These are phyloP conservation scores for Polyommatus iphigenia DNA, from an alignment of 2,888 invertebrate species.

Conservation along the genomic window DNA sequence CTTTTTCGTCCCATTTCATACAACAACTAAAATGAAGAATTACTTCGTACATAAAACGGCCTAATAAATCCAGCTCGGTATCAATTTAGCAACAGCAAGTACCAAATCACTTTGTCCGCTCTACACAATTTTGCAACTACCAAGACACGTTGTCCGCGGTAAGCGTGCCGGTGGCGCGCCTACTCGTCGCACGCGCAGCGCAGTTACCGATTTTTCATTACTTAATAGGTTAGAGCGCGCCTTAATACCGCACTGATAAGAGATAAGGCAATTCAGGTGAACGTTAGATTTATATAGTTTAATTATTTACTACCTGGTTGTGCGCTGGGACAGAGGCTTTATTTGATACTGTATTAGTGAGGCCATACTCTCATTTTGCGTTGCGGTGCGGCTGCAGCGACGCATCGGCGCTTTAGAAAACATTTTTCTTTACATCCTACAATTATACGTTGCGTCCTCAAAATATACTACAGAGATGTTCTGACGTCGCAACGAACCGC, in stretches of 20 bases:
- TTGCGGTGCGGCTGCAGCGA: not conserved
- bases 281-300: constrained; percentile 20
- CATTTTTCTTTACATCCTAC: too few species aligned
- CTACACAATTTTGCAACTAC: constrained; percentile 48
- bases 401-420: too few species aligned
- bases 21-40: not conserved
- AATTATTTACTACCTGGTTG: constrained; percentile 17
- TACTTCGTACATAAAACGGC: not conserved
- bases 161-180: constrained; percentile 59
- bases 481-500: too few species aligned
- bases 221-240: constrained; percentile 50
- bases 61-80: not conserved
- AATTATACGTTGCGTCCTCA: too few species aligned
- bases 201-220: constrained; percentile 52
- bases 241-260: constrained; percentile 27
- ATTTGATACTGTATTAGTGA: not conserved
- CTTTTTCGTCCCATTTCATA: too few species aligned
- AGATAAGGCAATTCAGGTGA: constrained; percentile 26
- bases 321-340: constrained; percentile 6
- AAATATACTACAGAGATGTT: too few species aligned
- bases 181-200: constrained; percentile 56
- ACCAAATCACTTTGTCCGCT: constrained; percentile 43
- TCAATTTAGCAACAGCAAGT: constrained; percentile 35
- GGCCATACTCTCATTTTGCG: not conserved
- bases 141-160: constrained; percentile 43